Base-by-base conservation (phyloP, 2,888 invertebrate genomes). In the Dione juno region DNA sequence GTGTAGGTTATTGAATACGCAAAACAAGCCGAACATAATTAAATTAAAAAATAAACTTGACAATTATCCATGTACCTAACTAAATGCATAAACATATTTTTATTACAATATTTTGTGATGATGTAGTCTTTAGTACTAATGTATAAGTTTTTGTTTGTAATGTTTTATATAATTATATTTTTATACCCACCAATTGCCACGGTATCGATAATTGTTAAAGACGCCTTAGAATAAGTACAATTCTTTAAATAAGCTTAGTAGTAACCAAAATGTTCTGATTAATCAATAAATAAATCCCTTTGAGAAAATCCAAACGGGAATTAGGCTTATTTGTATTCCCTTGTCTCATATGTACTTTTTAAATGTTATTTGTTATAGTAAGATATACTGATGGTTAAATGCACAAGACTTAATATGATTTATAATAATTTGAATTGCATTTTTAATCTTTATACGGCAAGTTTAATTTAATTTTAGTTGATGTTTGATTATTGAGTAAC, bases 191-290 rank as follows among this genome's bases (percentile, higher is more conserved):
- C 75, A 57, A 61, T 66, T 57, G 57, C 59, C 59, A 71, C 57
- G 64, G 66, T 69, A 69, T 58, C 52, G 57, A 48, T 59, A n/a
- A 37, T 59, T 40, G 11, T 45, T 50, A 13, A 50, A 72, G 70
- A 72, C 73, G 69, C 69, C 72, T 74, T 76, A 72, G 35, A 61
- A 52, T 72, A 74, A 75, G 75, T 75, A 68, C 66, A 71, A 68
- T 66, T 45, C 65, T 53, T 45, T 57, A 19, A 61, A n/a, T 57
- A 69, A 68, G 37, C 40, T 54, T 61, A 67, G 40, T 52, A 21
- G n/a, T 67, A 67, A 59, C n/a, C 41, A 0, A 14, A 14, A 50
- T 57, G 37, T 57, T 28, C 28, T 28, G 5, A 57, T 37, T n/a
- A 16, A 37, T 40, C 16, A 40, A 11, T 16, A 16, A 57, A 57